Base-by-base conservation (phyloP, 2,888 invertebrate genomes). In the Endotricha flammealis region DNA sequence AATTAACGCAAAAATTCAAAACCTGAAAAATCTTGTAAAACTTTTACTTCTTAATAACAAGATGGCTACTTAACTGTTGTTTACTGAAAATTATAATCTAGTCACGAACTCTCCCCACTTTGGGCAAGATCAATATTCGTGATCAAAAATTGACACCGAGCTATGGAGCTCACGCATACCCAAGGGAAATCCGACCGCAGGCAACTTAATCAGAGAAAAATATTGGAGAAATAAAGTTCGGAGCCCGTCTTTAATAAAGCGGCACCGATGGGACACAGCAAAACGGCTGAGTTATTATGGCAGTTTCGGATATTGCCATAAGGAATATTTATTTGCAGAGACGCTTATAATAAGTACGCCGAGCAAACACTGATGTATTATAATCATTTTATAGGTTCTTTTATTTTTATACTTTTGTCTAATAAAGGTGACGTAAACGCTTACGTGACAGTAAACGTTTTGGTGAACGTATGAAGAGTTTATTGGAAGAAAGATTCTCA, bases 141-240 rank as follows among this genome's bases (percentile, higher is more conserved):
- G 29, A 42, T 44, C 42, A 39, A 47, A 41, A 47, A 39, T 41
- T 44, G 44, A 42, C 44, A 47, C 42, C 42, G 41, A 29, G 39
- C 27, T 33, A 39, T 34, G 38, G 28, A 29, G 24, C 44, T 36
- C 36, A 34, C 33, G 22, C 23, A 28, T 35, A 9, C 47, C 41
- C 44, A 10, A 8, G 47, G 46, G 47, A 47, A 47, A 47, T 47
- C 41, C 35, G 33, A 44, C 44, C 41, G 41, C 44, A 32, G 38
- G 39, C 27, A 47, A 47, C 44, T 47, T 47, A 44, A 47, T 47
- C 47, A 47, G 35, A 38, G 40, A 39, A 47, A 46, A 47, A 47
- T 47, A 47, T 44, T 36, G 39, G 32, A 47, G 44, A 38, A 39
- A 41, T 38, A 46, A 41, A 38, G 37, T 39, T 42, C 31, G 40